A percentile compares a stretch with the other conserved stretches of the same genome.
These are phyloP conservation scores for Chrysomallon squamiferum DNA, from an alignment of 1,140 invertebrate genomes.

Conservation along the genomic window DNA sequence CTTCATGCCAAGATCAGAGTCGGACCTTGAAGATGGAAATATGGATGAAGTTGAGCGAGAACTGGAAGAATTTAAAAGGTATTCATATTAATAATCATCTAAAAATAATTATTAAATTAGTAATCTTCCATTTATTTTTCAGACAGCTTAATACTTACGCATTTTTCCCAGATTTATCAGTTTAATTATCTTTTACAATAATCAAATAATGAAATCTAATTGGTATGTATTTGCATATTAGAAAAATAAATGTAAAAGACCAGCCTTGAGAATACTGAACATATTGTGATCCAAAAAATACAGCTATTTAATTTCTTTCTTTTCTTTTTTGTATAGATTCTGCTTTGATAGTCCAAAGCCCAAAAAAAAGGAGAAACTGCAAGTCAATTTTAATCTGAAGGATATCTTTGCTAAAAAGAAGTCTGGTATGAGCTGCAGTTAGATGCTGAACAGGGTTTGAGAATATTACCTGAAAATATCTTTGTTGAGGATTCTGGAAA, in stretches of 20 bases:
- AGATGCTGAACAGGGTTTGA: not conserved
- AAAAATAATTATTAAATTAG: not conserved
- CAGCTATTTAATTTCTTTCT: too few relatives aligned
- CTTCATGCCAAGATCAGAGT: constrained; percentile 78
- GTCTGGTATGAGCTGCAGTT: constrained; percentile 32
- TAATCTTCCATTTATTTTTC: not conserved
- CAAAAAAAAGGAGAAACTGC: constrained; percentile 71
- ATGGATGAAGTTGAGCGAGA: constrained; percentile 79
- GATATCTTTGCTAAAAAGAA: constrained; percentile 75
- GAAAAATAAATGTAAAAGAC: too few relatives aligned
- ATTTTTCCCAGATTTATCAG: too few relatives aligned
- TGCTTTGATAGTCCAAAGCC: constrained; percentile 76
- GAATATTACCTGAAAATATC: not conserved
- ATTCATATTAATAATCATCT: too few relatives aligned
- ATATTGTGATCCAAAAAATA: too few relatives aligned
- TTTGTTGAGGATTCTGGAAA: not conserved
- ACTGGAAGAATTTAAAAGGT: constrained; percentile 79
- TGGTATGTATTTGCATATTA: too few relatives aligned
- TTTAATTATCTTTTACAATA: too few relatives aligned
- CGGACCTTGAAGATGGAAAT: constrained; percentile 72
- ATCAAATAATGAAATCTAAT: too few relatives aligned
- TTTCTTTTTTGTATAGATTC: constrained; percentile 65
- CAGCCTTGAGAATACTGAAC: too few relatives aligned
- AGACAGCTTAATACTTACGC: too few relatives aligned
- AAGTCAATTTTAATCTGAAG: constrained; percentile 76